Conservation (phyloP, 2,797 vertebrate genomes). For the Pipistrellus nathusii region DNA sequence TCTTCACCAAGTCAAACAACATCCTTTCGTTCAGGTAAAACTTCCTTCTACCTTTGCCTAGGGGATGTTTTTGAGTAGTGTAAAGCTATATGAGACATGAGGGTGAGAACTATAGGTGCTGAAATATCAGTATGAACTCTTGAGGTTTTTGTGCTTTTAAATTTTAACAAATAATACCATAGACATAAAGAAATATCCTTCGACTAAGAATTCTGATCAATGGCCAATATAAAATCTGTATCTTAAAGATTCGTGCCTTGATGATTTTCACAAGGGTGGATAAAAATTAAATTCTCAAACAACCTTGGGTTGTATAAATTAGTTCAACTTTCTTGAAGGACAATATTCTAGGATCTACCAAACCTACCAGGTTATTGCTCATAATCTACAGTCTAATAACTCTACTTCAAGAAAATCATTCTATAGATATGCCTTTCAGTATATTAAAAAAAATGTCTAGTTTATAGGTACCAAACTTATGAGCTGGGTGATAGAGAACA, state of each 20-base stretch:
- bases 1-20: neutral
- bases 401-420: conserved; percentile 2
- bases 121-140: neutral
- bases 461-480: neutral
- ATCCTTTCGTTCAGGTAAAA: neutral
- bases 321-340: neutral
- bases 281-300: neutral
- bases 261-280: neutral
- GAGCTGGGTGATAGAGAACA: no score
- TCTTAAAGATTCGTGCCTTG: neutral
- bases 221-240: neutral
- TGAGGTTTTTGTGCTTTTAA: neutral
- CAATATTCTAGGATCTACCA: neutral
- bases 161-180: neutral
- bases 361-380: neutral
- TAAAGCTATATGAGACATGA: neutral
- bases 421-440: neutral
- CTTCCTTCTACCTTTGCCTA: neutral
- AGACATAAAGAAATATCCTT: neutral
- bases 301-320: neutral
- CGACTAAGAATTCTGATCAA: neutral
- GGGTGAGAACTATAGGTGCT: neutral
- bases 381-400: neutral
- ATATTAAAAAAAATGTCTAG: neutral
- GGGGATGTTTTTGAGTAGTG: neutral